Evolutionary conservation across 2,888 invertebrate genomes (phyloP).

Genomic region (Ecliptopera silaceata): DNA sequence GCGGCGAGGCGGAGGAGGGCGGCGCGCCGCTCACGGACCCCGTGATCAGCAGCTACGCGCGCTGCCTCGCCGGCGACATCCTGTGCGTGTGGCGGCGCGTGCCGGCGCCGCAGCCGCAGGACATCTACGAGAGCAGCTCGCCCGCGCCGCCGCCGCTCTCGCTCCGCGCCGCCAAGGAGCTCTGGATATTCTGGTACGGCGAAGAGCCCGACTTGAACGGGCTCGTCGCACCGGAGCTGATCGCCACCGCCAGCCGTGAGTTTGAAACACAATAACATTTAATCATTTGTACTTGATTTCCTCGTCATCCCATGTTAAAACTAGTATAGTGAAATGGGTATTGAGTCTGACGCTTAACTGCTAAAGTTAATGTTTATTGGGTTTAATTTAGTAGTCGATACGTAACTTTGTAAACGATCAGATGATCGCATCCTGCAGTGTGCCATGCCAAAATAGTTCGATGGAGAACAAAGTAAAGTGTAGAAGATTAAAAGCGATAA

Average conservation of each 20-base stretch:
- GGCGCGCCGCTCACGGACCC: constrained; percentile 93
- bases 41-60: constrained; percentile 94
- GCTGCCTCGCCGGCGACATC: constrained; percentile 96
- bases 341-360: no score
- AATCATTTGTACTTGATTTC: not conserved
- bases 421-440: constrained; percentile 6
- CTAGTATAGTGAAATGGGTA: no score
- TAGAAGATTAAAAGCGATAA: constrained; percentile 30
- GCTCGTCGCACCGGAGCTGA: constrained; percentile 92
- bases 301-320: not conserved
- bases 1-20: constrained; percentile 76
- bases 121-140: constrained; percentile 79
- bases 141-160: constrained; percentile 87
- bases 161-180: constrained; percentile 95
- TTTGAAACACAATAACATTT: no score
- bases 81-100: constrained; percentile 99
- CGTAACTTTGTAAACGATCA: constrained; percentile 7
- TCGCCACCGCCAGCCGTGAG: constrained; percentile 92
- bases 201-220: constrained; percentile 96
- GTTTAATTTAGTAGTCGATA: not conserved
- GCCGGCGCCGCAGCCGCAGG: constrained; percentile 78
- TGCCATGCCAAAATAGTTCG: constrained; percentile 5
- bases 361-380: no score
- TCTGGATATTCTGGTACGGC: constrained; percentile 99
- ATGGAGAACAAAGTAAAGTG: constrained; percentile 21